These are phyloP conservation scores for Tinamus major DNA, from an alignment of 2,797 vertebrate genomes.

Conservation along the genomic window DNA sequence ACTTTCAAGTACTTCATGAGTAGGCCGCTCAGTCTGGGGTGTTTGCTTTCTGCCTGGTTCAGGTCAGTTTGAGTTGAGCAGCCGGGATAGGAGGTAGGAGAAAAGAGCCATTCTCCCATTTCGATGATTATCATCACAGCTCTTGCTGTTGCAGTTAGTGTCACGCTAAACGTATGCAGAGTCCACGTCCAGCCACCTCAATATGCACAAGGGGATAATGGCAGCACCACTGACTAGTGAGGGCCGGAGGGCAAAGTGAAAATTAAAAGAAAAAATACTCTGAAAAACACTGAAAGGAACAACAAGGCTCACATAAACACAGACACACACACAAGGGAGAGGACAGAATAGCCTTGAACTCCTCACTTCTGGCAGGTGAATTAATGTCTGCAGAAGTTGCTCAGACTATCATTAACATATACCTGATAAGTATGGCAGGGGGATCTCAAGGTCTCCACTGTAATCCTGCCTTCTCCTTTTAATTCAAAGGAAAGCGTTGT, in stretches of 20 bases:
- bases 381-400: constrained; percentile 39
- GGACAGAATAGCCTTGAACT: constrained; percentile 23
- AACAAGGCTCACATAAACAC: neutral
- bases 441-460: constrained; percentile 47
- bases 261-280: constrained; percentile 5
- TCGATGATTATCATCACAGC: neutral
- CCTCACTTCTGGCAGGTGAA: constrained; percentile 28
- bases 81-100: neutral
- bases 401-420: constrained; percentile 39
- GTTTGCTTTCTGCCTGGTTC: neutral
- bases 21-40: neutral
- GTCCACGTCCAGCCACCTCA: neutral
- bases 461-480: constrained; percentile 42
- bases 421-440: constrained; percentile 40
- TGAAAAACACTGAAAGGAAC: neutral
- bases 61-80: neutral
- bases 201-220: neutral
- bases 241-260: neutral
- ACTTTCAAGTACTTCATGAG: neutral
- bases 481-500: constrained; percentile 48
- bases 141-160: neutral
- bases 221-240: neutral
- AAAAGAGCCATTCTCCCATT: neutral
- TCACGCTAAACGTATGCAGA: neutral
- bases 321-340: neutral